Percentiles rank a stretch among this genome's conserved stretches.
These are phyloP conservation scores for Eudasyphora cyanicolor DNA, from an alignment of 2,888 invertebrate genomes.

Conservation along the genomic window DNA sequence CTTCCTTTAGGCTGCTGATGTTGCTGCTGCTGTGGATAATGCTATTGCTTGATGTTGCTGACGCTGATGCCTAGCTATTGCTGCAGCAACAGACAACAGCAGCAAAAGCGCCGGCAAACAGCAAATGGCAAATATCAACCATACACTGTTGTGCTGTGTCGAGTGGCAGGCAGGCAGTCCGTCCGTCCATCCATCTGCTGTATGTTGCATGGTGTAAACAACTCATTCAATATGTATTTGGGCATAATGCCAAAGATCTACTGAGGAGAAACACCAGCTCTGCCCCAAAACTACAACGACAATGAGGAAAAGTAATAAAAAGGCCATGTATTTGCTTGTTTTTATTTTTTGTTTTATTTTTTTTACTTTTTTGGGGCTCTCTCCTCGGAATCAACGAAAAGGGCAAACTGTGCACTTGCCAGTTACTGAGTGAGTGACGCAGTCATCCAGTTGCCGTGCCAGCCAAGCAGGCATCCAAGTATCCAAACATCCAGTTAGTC, in stretches of 20 bases:
- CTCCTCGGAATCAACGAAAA: not conserved
- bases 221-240: slow-evolving; percentile 66
- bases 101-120: slow-evolving; percentile 46
- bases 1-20: not conserved
- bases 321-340: not conserved
- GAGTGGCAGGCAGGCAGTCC: not conserved
- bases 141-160: too few species aligned
- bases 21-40: not conserved
- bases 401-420: slow-evolving; percentile 22
- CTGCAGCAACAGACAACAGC: slow-evolving; percentile 35
- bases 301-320: slow-evolving; percentile 42
- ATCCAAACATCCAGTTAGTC: too few species aligned
- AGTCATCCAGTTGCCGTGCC: not conserved
- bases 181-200: too few species aligned
- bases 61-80: not conserved
- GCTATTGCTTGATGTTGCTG: too few species aligned
- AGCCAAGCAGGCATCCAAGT: not conserved
- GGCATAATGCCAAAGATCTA: slow-evolving; percentile 64
- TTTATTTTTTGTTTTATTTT: not conserved
- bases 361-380: slow-evolving; percentile 39
- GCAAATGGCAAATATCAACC: slow-evolving; percentile 26
- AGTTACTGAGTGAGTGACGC: slow-evolving; percentile 13
- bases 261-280: slow-evolving; percentile 36
- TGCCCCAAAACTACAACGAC: not conserved
- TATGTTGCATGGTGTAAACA: slow-evolving; percentile 62